A percentile compares a stretch with the other conserved stretches of the same genome.
Evolutionary conservation across 2,888 invertebrate genomes (phyloP).

Genomic region (Mylabris sibirica): DNA sequence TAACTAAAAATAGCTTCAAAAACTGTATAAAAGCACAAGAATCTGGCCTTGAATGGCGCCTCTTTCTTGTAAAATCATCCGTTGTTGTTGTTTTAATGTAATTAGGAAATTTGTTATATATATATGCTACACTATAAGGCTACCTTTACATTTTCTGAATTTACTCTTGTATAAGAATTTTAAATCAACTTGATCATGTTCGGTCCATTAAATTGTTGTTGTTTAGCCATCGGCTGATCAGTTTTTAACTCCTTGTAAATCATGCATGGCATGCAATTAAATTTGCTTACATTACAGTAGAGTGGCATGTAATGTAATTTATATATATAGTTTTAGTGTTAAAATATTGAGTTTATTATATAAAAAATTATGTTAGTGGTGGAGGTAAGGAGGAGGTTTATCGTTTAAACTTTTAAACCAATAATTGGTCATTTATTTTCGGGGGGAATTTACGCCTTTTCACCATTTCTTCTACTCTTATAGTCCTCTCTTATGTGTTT

Average conservation of each 20-base stretch:
- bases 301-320: not conserved
- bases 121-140: too few species aligned
- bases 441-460: not conserved
- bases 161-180: too few species aligned
- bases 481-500: not conserved
- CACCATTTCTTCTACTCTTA: not conserved
- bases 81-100: not conserved
- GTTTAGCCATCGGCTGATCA: not conserved
- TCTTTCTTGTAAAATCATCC: constrained; percentile 19
- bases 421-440: not conserved
- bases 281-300: not conserved
- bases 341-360: not conserved
- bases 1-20: constrained; percentile 31
- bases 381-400: not conserved
- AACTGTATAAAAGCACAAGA: constrained; percentile 28
- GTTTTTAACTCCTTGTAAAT: constrained; percentile 7
- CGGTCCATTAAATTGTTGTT: not conserved
- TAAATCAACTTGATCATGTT: not conserved
- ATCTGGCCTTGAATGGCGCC: constrained; percentile 31
- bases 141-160: too few species aligned
- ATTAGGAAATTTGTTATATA: not conserved
- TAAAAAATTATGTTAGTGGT: not conserved
- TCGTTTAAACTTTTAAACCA: not conserved
- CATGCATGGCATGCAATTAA: not conserved
- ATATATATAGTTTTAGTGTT: too few species aligned